phyloP scores from a whole-genome alignment of 2,113 vertebrate species.

The Petaurus breviceps region DNA sequence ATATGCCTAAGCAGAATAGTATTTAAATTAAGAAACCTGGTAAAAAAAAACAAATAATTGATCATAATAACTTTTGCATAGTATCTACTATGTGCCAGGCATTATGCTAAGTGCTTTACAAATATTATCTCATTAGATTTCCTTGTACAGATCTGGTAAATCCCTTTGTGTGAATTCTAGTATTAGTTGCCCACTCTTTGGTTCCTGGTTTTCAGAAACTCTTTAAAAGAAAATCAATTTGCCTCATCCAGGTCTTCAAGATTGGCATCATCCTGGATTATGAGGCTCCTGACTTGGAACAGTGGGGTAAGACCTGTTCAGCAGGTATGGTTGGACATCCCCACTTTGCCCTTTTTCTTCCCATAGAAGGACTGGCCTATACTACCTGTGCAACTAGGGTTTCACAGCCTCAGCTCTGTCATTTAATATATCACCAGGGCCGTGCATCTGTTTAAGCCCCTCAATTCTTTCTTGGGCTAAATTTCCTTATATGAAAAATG shows the following conservation, averaged over 20 bases:
- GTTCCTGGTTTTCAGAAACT: slow-evolving; percentile 88
- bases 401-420: neutral
- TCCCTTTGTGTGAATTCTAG: slow-evolving; percentile 47
- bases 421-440: neutral
- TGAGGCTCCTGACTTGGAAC: neutral
- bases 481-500: neutral
- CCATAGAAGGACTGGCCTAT: neutral
- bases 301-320: neutral
- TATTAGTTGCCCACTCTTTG: slow-evolving; percentile 8
- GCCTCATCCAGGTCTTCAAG: slow-evolving; percentile 78
- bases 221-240: slow-evolving; percentile 91
- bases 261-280: slow-evolving; percentile 76
- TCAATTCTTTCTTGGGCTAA: neutral
- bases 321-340: neutral
- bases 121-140: too few species aligned
- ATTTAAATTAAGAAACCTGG: too few species aligned
- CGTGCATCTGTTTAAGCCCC: neutral
- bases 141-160: neutral
- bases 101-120: too few species aligned
- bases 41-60: too few species aligned
- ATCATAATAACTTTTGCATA: too few species aligned
- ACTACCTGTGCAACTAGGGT: neutral
- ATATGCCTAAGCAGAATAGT: too few species aligned
- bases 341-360: neutral
- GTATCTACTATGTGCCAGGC: too few species aligned